Evolutionary conservation across 2,797 vertebrate species (phyloP).

Genomic region (Crenichthys baileyi): DNA sequence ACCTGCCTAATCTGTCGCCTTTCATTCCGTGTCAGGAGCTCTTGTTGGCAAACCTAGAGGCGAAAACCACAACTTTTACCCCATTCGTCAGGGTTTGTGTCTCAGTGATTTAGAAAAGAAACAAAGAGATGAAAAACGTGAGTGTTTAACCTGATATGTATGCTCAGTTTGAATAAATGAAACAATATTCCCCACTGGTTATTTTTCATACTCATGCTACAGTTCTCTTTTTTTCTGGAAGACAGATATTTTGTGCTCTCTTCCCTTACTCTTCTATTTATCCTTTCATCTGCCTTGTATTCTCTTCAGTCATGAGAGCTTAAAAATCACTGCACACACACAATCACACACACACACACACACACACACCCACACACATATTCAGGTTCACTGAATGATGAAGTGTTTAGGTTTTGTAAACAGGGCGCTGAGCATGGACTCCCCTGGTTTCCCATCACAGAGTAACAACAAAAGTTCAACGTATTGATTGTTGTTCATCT

Average conservation of each 20-base stretch:
- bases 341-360: background rate
- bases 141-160: conserved; percentile 16
- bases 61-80: conserved; percentile 11
- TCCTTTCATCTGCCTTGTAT: conserved; percentile 1
- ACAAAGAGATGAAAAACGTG: background rate
- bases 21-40: conserved; percentile 43
- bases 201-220: background rate
- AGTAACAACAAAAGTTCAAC: conserved; percentile 55
- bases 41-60: conserved; percentile 38
- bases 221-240: conserved; percentile 2
- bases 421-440: conserved; percentile 12
- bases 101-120: conserved; percentile 3
- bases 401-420: conserved; percentile 25
- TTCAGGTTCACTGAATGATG: background rate
- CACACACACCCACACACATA: conserved; percentile 7
- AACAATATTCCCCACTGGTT: background rate
- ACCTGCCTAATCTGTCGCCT: conserved; percentile 62
- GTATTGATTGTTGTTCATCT: conserved; percentile 55
- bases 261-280: background rate
- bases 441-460: conserved; percentile 36
- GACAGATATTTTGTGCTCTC: conserved; percentile 21
- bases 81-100: conserved; percentile 19
- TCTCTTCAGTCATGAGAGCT: conserved; percentile 20
- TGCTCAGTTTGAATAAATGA: background rate
- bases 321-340: conserved; percentile 10